Evolutionary conservation across 2,797 vertebrate species (phyloP).

Genomic region (Aplochiton taeniatus): DNA sequence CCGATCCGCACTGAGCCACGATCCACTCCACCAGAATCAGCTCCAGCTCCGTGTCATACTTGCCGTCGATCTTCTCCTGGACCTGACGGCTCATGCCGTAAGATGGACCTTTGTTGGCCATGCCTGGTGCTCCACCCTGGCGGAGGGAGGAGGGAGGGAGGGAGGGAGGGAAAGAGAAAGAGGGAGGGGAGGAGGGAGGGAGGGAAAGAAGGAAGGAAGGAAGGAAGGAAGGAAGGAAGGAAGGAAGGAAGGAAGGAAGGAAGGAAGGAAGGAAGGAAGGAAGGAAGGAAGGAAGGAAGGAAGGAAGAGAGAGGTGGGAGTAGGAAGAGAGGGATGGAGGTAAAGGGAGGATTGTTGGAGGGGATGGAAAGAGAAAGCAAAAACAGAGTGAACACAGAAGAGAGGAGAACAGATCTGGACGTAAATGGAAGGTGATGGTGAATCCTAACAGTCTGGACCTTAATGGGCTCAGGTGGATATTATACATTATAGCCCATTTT

Average conservation of each 20-base stretch:
- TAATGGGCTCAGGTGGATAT: no score
- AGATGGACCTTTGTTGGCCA: constrained; percentile 96
- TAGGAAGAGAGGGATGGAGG: not conserved
- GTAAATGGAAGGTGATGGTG: no score
- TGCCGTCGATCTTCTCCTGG: constrained; percentile 96
- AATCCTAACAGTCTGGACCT: no score
- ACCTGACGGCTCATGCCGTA: constrained; percentile 95
- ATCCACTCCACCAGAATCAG: constrained; percentile 94
- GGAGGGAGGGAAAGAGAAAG: constrained; percentile 3
- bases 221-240: not conserved
- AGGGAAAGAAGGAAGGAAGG: not conserved
- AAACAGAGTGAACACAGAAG: no score
- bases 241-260: not conserved
- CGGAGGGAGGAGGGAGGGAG: not conserved
- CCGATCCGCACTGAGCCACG: constrained; percentile 80
- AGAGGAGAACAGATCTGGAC: not conserved
- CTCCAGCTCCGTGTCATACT: constrained; percentile 93
- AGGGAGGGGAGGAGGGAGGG: not conserved
- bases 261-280: not conserved
- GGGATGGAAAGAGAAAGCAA: no score
- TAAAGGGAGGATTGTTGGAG: no score
- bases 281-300: not conserved
- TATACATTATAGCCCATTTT: no score
- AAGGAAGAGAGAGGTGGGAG: not conserved
- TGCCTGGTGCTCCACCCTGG: constrained; percentile 67